phyloP scores from a whole-genome alignment of 2,113 vertebrate genomes.

The Enhydra lutris region DNA sequence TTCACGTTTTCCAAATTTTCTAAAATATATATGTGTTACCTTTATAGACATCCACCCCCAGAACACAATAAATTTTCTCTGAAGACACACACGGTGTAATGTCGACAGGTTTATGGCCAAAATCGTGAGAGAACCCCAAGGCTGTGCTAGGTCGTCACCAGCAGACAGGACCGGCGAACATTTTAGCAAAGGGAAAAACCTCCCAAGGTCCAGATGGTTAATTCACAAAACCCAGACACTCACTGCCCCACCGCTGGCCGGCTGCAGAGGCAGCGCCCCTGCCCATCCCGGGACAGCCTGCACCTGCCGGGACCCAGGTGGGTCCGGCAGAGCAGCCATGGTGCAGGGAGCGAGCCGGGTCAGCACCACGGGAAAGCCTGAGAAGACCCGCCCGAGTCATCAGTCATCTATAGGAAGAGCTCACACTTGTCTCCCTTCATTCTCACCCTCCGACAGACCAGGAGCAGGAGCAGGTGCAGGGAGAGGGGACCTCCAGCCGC shows the following conservation, averaged over 20 bases:
- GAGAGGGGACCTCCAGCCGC: not conserved
- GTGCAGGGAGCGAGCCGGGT: not conserved
- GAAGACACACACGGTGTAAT: not conserved
- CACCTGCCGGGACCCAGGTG: not conserved
- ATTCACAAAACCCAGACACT: not conserved
- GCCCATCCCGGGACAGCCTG: not conserved
- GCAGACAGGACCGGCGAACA: not conserved
- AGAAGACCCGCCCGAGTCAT: not conserved
- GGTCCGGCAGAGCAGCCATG: not conserved
- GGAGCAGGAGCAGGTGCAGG: not conserved
- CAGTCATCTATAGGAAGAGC: not conserved
- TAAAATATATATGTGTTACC: not conserved
- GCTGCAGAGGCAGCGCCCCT: not conserved
- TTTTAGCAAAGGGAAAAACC: not conserved
- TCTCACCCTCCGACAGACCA: not conserved
- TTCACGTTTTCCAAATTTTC: not conserved
- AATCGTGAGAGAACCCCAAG: not conserved
- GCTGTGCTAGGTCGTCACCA: not conserved
- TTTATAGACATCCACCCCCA: not conserved
- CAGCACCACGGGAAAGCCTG: accelerated
- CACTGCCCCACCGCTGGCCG: not conserved
- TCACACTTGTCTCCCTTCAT: not conserved
- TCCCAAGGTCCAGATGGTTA: not conserved
- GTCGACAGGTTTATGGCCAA: not conserved
- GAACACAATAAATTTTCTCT: not conserved